These are phyloP conservation scores for Danio rerio DNA, from an alignment of 2,113 vertebrate genomes.

Conservation along the genomic window GRCz12tu NC_133187.1:20961501-20962000, in stretches of 20 bases:
- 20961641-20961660: too few relatives aligned
- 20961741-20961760: background rate
- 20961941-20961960: constrained; percentile 97
- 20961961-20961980: constrained; percentile 91
- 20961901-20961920: constrained; percentile 99
- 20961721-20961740: background rate
- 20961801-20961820: background rate
- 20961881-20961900: constrained; percentile 99
- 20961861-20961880: constrained; percentile 78
- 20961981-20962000: background rate
- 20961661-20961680: background rate
- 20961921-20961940: constrained; percentile 99
- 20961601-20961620: too few relatives aligned
- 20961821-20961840: constrained; percentile 30
- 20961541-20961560: too few relatives aligned
- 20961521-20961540: too few relatives aligned
- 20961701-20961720: background rate
- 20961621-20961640: too few relatives aligned
- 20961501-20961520: too few relatives aligned
- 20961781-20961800: background rate
- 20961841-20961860: constrained; percentile 15
- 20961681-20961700: background rate
- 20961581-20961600: too few relatives aligned
- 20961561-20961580: too few relatives aligned
- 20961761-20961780: background rate